Conservation (phyloP, 2,797 vertebrate species). For the Enteromius thamalakanensis region DNA sequence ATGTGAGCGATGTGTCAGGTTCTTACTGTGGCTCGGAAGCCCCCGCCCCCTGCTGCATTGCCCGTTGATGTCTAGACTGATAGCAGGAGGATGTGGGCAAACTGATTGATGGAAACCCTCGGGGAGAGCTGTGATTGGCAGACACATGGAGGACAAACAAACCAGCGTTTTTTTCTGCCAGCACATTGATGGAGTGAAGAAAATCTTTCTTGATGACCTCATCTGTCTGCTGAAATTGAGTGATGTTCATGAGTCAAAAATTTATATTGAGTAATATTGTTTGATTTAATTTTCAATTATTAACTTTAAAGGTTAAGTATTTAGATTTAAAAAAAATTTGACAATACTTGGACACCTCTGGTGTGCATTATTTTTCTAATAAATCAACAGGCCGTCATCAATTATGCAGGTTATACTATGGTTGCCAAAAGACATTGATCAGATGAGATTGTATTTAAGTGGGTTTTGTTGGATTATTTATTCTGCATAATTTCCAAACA, state of each 20-base stretch:
- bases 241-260: conserved; percentile 35
- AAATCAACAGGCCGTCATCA: too few relatives aligned
- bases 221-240: conserved; percentile 44
- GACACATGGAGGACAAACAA: conserved; percentile 65
- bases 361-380: too few relatives aligned
- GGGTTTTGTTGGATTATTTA: too few relatives aligned
- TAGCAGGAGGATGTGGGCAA: conserved; percentile 61
- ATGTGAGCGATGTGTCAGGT: conserved; percentile 37
- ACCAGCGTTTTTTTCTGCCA: conserved; percentile 66
- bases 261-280: conserved; percentile 1
- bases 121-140: conserved; percentile 67
- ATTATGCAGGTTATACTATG: too few relatives aligned
- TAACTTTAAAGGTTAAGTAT: neutral
- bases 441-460: too few relatives aligned
- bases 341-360: too few relatives aligned
- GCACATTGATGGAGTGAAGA: conserved; percentile 52
- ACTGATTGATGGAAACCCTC: conserved; percentile 73
- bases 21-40: conserved; percentile 38
- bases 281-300: neutral
- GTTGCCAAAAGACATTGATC: too few relatives aligned
- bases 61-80: conserved; percentile 62
- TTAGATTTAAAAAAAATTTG: neutral
- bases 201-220: conserved; percentile 47
- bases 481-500: too few relatives aligned
- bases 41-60: conserved; percentile 26